Evolutionary conservation across 2,113 vertebrate genomes (phyloP), one percentile per base, ranked within the genome.

Genomic region (Gila orcuttii): DNA sequence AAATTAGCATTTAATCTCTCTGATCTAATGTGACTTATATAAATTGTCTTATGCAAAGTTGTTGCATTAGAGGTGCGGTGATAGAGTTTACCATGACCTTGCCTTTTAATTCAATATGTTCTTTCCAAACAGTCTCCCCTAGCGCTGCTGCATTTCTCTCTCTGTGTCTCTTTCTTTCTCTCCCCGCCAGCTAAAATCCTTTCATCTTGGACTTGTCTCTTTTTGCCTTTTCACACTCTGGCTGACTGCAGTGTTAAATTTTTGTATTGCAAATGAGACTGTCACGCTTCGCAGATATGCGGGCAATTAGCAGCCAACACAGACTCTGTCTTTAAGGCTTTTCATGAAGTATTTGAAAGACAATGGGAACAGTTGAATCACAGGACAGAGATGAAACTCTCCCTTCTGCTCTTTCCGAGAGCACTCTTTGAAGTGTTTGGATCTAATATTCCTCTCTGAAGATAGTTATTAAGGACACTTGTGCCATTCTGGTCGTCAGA

Each of bases 121-220:
- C 75, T 36, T 55, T 85, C 36, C 60, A 78, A 33, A 39, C 84
- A 82, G 28, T 66, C 57, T 82, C 39, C 55, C 66, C 47, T 47
- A 79, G 59, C 15, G 60, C 10, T 36, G 1, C 81, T 79, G 19
- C 64, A 64, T 74, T 57, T 79, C 42, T 79, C 66, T 86, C 66
- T 33, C 33, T 59, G 64, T 57, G 47, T 82, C 79, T 82, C 57
- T 66, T n/a, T 66, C 39, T 60, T 19, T 64, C 52, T 85, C 62
- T 69, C 62, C n/a, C 78, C 23, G 21, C 60, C 31, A 55, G 42
- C 62, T 89, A 84, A 79, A 83, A 60, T 11, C 52, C 60, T 85
- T 89, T 89, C 85, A 90, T 88, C 90, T 88, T 21, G 60, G 71
- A 66, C 85, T 86, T 17, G 59, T 82, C 55, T 25, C 69, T 3